Base-by-base conservation (phyloP, 1,140 invertebrate species). In the Holcopasites calliopsidis region DNA sequence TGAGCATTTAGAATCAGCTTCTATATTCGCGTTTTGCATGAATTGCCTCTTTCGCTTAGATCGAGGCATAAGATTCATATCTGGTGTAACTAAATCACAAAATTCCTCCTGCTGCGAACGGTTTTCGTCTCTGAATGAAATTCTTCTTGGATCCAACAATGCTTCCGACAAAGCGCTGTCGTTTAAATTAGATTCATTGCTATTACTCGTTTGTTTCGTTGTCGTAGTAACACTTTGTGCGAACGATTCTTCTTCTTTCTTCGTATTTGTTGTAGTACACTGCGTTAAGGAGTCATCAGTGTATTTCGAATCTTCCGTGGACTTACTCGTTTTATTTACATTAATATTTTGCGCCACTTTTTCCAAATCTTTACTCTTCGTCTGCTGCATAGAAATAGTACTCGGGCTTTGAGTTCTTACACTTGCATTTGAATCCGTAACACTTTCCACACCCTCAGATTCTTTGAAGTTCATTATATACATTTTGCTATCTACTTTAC, bases 81-180 rank as follows among this genome's bases (percentile, higher is more conserved):
- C 88, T 8, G 91, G 90, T 16, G 89, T 90, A 23, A 83, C 76
- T 55, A 92, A 83, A 68, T 91, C 86, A 61, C 71, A 80, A 76
- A 92, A 92, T 66, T 92, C 90, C 7, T 85, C 82, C 64, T 89
- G 88, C 26, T 86, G 89, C 0, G 83, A 86, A 65, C 84, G 86
- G 70, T 60, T 78, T 6, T 76, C 76, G 54, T 91, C 89, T 62
- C 90, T 88, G 55, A 91, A 90, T 40, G 88, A 90, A 62, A 92
- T 90, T 81, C 84, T 91, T 70, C 83, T 82, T 16, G 89, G 85
- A 85, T 92, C 90, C 23, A 91, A 75, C 4, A 89, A 68, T 18
- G 80, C 47, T 21, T 90, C 88, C 4, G 87, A 85, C 11, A 84
- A 73, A 11, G 76, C 80, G 40, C 69, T 80, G 6, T 86, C 83